Evolutionary conservation across 2,797 vertebrate species (phyloP).

Genomic region (Argentina silus): DNA sequence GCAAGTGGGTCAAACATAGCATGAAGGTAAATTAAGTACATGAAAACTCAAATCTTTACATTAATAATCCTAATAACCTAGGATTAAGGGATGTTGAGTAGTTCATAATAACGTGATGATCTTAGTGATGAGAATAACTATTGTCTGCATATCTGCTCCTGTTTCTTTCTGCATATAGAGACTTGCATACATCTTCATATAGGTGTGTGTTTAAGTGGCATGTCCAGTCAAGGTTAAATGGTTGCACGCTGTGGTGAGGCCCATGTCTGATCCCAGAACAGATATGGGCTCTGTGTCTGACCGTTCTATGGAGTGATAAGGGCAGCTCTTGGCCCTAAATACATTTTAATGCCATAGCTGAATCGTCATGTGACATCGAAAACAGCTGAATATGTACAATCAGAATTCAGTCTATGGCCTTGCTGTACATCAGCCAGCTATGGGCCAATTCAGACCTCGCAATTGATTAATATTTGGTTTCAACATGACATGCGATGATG

Average conservation of each 20-base stretch:
- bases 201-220: neutral
- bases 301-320: slow-evolving; percentile 16
- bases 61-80: neutral
- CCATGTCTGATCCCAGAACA: slow-evolving; percentile 16
- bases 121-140: neutral
- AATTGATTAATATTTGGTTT: slow-evolving; percentile 92
- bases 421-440: slow-evolving; percentile 31
- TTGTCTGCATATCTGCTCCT: neutral
- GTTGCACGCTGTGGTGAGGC: neutral
- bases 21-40: no score
- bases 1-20: no score
- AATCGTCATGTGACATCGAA: slow-evolving; percentile 24
- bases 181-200: neutral
- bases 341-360: slow-evolving; percentile 34
- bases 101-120: neutral
- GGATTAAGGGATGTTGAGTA: neutral
- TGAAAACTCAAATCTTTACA: no score
- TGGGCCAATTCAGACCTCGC: slow-evolving; percentile 73
- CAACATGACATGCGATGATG: slow-evolving; percentile 88
- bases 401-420: slow-evolving; percentile 1
- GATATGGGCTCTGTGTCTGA: slow-evolving; percentile 16
- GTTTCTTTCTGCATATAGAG: neutral
- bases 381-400: slow-evolving; percentile 14
- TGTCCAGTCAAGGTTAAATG: slow-evolving; percentile 30
- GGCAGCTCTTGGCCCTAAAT: slow-evolving; percentile 18